Percentiles rank a stretch among this genome's conserved stretches.
Evolutionary conservation across 2,888 invertebrate genomes (phyloP).

Genomic region (Halictus ligatus): DNA sequence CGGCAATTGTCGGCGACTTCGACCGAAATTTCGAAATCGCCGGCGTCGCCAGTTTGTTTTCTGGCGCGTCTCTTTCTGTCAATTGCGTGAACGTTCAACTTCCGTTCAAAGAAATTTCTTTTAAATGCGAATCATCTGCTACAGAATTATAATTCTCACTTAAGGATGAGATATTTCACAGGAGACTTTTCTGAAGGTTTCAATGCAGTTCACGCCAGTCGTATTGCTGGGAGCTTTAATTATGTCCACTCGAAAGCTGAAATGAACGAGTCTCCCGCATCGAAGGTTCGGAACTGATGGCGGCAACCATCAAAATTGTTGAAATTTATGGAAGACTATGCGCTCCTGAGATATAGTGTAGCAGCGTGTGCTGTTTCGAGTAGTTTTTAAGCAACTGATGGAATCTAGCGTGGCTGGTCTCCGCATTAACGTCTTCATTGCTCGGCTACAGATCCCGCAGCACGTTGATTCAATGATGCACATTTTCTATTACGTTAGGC

Average conservation of each 20-base stretch:
- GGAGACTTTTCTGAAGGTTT: background rate
- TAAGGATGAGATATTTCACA: background rate
- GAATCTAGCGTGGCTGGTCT: background rate
- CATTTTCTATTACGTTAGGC: constrained; percentile 24
- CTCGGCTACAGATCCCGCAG: background rate
- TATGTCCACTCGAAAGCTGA: background rate
- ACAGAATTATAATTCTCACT: background rate
- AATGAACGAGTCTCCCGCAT: background rate
- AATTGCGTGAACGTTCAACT: background rate
- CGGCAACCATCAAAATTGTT: background rate
- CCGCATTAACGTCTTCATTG: background rate
- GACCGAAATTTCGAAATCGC: background rate
- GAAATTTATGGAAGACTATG: background rate
- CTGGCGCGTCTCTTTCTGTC: background rate
- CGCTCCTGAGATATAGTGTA: background rate
- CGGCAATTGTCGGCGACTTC: background rate
- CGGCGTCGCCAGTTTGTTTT: background rate
- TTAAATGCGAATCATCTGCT: background rate
- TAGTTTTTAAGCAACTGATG: background rate
- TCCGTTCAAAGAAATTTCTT: background rate
- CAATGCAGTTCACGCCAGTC: background rate
- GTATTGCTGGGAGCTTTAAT: background rate
- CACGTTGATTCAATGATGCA: background rate
- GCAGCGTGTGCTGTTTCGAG: background rate
- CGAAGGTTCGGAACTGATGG: background rate